Conservation (phyloP, 1,140 invertebrate species). For the Brachionus manjavacas region DNA sequence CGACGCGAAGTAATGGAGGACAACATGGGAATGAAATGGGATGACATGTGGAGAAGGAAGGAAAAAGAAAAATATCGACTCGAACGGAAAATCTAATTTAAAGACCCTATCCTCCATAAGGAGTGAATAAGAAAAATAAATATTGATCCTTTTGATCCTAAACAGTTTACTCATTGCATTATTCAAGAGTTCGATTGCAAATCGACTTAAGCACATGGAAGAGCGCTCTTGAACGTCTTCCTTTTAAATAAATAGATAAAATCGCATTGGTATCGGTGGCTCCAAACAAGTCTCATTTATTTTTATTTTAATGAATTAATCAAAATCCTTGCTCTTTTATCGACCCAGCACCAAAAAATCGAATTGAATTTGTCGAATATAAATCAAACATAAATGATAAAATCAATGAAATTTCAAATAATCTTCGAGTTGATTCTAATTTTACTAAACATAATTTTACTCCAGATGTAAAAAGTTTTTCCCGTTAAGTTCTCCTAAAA, state of each 20-base stretch:
- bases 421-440: not conserved
- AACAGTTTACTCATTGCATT: not conserved
- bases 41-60: no score
- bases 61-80: no score
- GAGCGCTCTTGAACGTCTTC: not conserved
- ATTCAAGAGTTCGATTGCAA: not conserved
- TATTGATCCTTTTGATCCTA: no score
- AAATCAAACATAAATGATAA: not conserved
- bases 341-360: not conserved
- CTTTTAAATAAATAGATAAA: conserved; percentile 8
- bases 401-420: not conserved
- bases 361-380: not conserved
- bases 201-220: not conserved
- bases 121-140: no score
- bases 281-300: not conserved
- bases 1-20: no score
- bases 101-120: no score
- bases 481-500: not conserved
- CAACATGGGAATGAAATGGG: no score
- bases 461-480: not conserved
- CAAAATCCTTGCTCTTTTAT: not conserved
- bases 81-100: no score
- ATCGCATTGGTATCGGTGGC: not conserved
- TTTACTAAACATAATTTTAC: not conserved
- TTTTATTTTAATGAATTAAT: not conserved